Base-by-base conservation (phyloP, 2,888 invertebrate species). In the Drosophila picticornis region DNA sequence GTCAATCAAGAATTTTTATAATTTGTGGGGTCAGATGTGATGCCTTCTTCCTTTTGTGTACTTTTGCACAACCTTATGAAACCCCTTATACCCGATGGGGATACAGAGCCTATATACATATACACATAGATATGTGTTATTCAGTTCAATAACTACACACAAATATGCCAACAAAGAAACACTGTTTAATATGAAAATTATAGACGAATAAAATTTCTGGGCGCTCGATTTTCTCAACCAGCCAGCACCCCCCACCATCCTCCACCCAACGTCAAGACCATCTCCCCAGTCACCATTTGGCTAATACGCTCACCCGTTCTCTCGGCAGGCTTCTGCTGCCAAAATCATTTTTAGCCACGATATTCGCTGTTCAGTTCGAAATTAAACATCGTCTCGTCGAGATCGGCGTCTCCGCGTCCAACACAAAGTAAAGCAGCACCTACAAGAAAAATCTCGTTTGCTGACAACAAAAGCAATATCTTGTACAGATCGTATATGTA, bases 321-420 rank as follows among this genome's bases (percentile, higher is more conserved):
- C 84, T 83, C 81, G 25, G 31, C 34, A 34, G 62, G 71, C 61
- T 68, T 79, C 69, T 70, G 70, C 61, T 77, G 83, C 80, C 79
- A 88, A 88, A 81, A 81, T 84, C 69, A 88, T 88, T 88, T 88
- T 83, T 81, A 86, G 87, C 82, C 64, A 78, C 78, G 72, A 51
- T 75, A 72, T 72, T 72, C 61, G 77, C 80, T 71, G 72, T 75
- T 90, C 84, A 90, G 90, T 90, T 81, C 81, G 86, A 86, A 83
- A 83, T 84, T 80, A 65, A 84, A 64, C 84, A 77, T 86, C 83
- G 90, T 76, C 84, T 74, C 75, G 88, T 80, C 74, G 43, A 82
- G 84, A 80, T 73, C 81, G 52, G 60, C 55, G 74, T 70, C 43
- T 62, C 34, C 77, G 81, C 66, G 80, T 69, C 60, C 58, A 46